Evolutionary conservation across 2,797 vertebrate species (phyloP).

Genomic region (Sebastes flavidus): DNA sequence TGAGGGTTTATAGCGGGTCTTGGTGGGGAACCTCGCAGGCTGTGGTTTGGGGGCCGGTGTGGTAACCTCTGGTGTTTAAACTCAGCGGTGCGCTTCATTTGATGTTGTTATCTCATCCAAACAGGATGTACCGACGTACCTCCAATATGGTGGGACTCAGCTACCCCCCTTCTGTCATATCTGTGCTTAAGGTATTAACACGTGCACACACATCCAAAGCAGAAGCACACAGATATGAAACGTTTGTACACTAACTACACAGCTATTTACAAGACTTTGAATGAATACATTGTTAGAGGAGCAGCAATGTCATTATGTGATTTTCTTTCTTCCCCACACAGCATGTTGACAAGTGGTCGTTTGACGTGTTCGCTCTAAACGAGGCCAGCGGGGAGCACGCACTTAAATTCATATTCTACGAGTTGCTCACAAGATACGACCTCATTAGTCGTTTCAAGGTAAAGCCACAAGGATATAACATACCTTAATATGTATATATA

Average conservation of each 20-base stretch:
- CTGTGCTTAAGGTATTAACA: conserved; percentile 91
- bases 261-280: background rate
- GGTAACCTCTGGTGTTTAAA: conserved; percentile 57
- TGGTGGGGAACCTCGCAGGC: conserved; percentile 40
- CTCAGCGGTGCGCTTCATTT: conserved; percentile 57
- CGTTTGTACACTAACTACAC: background rate
- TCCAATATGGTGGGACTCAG: conserved; percentile 99
- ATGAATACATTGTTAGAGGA: background rate
- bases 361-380: conserved; percentile 96
- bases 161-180: conserved; percentile 94
- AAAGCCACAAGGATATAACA: conserved; percentile 43
- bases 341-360: conserved; percentile 97
- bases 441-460: conserved; percentile 98
- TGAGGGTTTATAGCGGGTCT: conserved; percentile 23
- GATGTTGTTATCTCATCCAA: conserved; percentile 80
- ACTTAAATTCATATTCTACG: conserved; percentile 99
- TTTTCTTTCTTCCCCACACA: conserved; percentile 55
- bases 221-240: conserved; percentile 12
- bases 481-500: background rate
- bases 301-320: background rate
- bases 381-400: conserved; percentile 95
- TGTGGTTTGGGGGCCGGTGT: conserved; percentile 17
- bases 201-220: conserved; percentile 14
- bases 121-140: conserved; percentile 97
- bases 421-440: conserved; percentile 97